Base-by-base conservation (phyloP, 2,888 invertebrate genomes). In the Campoplex capitator region DNA sequence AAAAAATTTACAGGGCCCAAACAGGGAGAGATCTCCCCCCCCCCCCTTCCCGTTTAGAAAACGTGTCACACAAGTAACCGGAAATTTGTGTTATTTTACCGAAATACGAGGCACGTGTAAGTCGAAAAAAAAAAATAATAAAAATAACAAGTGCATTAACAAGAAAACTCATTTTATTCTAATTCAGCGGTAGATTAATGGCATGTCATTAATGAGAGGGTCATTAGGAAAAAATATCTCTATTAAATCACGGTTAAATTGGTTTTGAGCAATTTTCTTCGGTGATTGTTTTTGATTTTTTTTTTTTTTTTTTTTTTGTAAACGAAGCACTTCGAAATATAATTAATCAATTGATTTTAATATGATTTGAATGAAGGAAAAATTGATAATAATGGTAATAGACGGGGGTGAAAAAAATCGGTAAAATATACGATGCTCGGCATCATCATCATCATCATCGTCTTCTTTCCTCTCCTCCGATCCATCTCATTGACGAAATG, bases 1-100 rank as follows among this genome's bases (percentile, higher is more conserved):
- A 68, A 75, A 79, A 65, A 65, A 73, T 45, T 62, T 65, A 48
- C 35, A 71, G 67, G 65, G 70, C 28, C 11, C 56, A 32, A 42
- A 32, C 45, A 51, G 76, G 54, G 70, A 51, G 76, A 35, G 18
- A 62, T 38, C 23, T 28, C 6, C 8, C 42, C 65, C 75, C 75
- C 65, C 56, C 6, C 42, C n/a, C n/a, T n/a, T n/a, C n/a, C n/a
- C n/a, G n/a, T n/a, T n/a, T n/a, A 51, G 28, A 54, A 62, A 75
- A 70, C 54, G 38, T 65, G 48, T 70, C 54, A 51, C 45, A 75
- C 45, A 8, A 82, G 77, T 75, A 84, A 79, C 84, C 82, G 87
- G 84, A 87, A 84, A 84, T 84, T 84, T 84, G 65, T 32, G 84
- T 84, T 82, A 87, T 87, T 79, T 84, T 87, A 82, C 87, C 84